phyloP scores from a whole-genome alignment of 64 coral and sea anemone genomes.

The Pocillopora damicornis region DNA sequence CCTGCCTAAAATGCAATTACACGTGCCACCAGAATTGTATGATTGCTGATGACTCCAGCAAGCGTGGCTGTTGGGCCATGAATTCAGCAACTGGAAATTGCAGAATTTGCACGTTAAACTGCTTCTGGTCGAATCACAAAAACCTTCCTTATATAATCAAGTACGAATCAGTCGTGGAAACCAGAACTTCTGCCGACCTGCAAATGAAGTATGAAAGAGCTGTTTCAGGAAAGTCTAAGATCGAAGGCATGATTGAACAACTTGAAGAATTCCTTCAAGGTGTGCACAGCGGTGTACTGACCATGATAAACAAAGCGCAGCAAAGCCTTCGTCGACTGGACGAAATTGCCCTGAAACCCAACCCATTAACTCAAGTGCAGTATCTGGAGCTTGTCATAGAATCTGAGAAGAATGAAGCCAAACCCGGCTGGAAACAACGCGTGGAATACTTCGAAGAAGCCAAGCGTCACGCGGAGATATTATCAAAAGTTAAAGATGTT shows the following conservation, averaged over 20 bases:
- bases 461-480: conserved; percentile 20
- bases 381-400: conserved; percentile 32
- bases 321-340: background rate
- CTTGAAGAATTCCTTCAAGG: background rate
- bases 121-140: conserved; percentile 19
- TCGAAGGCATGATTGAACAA: background rate
- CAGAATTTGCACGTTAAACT: conserved; percentile 2
- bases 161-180: background rate
- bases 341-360: conserved; percentile 48
- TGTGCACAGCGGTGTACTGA: background rate
- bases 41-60: background rate
- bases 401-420: conserved; percentile 22
- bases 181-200: conserved; percentile 32
- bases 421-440: conserved; percentile 21
- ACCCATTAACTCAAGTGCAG: conserved; percentile 20
- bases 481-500: conserved; percentile 24
- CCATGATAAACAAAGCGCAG: conserved; percentile 10
- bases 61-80: conserved; percentile 3
- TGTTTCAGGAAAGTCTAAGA: background rate
- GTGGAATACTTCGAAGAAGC: conserved; percentile 6
- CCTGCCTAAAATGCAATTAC: conserved; percentile 34
- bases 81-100: background rate
- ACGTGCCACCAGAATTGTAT: conserved; percentile 30
- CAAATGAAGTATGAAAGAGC: conserved; percentile 33
- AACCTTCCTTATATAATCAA: conserved; percentile 22